Base-by-base conservation (phyloP, 2,888 invertebrate species). In the Leptinotarsa juncta region DNA sequence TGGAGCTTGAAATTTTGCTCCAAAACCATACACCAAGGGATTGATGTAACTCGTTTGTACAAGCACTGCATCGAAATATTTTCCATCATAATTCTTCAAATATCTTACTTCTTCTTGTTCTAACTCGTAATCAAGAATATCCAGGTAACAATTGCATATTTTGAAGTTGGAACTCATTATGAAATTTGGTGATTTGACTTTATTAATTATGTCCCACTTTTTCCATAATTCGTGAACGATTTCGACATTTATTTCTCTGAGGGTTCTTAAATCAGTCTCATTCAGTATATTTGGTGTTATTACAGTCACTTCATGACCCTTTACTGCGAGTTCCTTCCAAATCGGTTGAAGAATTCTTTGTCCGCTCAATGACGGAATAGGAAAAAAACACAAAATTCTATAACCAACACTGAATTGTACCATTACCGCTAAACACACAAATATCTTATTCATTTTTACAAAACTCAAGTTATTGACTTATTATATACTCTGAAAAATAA, bases 181-280 rank as follows among this genome's bases (percentile, higher is more conserved):
- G 32, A 7, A 32, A 7, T 32, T 32, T 5, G 32, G 2, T 7
- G 32, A 32, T 32, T 32, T 32, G 2, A 32, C 32, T 32, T 32
- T 7, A 32, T 7, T 32, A 7, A 1, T 32, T 7, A 32, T 32
- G 32, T 32, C 32, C 32, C 1, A 32, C 32, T 32, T 32, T 7
- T 32, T 32, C 32, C 32, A 32, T 32, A 32, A 32, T 65, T 26
- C 12, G 48, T 81, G 81, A 3, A 77, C 65, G 20, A 70, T 72
- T 49, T 75, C 67, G 10, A 80, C 65, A 70, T 82, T 77, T 48
- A 82, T 79, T 79, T 82, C 82, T 14, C 80, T 82, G 4, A 82
- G 68, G 67, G 82, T 82, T 5, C 65, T 73, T 57, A 82, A 71
- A 4, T 10, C 53, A 14, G 76, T 51, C 62, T 82, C 81, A 4